These are phyloP conservation scores for Drosophila peninsularis DNA, from an alignment of 2,888 invertebrate genomes.

Conservation along the genomic window DNA sequence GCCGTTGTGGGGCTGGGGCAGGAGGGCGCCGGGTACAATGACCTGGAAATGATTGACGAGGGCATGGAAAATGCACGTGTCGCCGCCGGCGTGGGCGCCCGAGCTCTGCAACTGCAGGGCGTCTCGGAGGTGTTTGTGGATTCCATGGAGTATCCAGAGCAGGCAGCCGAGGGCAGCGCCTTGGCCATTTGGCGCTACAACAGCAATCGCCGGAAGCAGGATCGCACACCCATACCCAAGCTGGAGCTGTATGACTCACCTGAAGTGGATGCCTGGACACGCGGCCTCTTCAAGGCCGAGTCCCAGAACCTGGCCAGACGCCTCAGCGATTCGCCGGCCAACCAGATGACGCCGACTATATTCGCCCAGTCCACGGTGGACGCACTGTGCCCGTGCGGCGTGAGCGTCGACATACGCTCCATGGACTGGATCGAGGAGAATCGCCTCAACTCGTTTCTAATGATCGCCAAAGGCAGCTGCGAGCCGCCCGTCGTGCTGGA, in stretches of 20 bases:
- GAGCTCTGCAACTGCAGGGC: conserved; percentile 85
- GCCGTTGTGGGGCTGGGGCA: conserved; percentile 89
- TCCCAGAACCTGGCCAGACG: conserved; percentile 90
- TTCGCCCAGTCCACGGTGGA: conserved; percentile 89
- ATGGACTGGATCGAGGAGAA: conserved; percentile 87
- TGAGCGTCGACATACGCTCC: conserved; percentile 85
- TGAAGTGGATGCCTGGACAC: conserved; percentile 87
- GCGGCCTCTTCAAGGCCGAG: conserved; percentile 89
- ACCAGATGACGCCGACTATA: conserved; percentile 90
- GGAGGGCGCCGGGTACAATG: conserved; percentile 87
- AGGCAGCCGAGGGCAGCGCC: conserved; percentile 88
- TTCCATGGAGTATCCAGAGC: conserved; percentile 88
- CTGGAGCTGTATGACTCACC: conserved; percentile 86
- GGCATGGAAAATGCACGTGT: conserved; percentile 88
- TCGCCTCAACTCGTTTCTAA: conserved; percentile 86
- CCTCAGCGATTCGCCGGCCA: conserved; percentile 90
- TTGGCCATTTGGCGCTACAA: conserved; percentile 87
- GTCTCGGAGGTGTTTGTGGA: conserved; percentile 87
- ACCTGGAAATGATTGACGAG: conserved; percentile 89
- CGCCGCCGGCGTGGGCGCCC: conserved; percentile 88
- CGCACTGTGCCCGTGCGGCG: conserved; percentile 87
- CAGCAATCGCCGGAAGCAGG: conserved; percentile 86
- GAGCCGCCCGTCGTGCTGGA: conserved; percentile 87
- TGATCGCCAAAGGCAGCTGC: conserved; percentile 84
- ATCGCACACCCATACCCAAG: conserved; percentile 85